Percentiles rank a stretch among this genome's conserved stretches.
These are phyloP conservation scores for Prorops nasuta DNA, from an alignment of 1,140 invertebrate genomes.

Conservation along the genomic window DNA sequence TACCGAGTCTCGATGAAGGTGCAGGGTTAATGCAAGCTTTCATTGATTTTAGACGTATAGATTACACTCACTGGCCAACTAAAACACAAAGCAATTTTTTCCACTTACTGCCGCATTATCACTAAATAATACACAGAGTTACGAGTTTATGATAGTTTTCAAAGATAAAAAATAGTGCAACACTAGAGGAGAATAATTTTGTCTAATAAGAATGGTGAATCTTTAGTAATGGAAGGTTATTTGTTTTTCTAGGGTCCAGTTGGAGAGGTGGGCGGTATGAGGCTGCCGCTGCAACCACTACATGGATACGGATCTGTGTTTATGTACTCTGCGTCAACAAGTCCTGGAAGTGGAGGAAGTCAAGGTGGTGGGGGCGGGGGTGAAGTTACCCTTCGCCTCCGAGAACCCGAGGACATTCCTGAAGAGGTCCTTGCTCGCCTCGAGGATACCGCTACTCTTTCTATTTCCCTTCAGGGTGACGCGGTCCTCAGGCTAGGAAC, in stretches of 20 bases:
- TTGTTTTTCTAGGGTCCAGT: slow-evolving; percentile 53
- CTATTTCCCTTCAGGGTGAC: slow-evolving; percentile 55
- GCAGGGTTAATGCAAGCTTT: too few species aligned
- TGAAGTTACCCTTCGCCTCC: slow-evolving; percentile 56
- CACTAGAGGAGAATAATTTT: too few species aligned
- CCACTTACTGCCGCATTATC: too few species aligned
- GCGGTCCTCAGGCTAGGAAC: slow-evolving; percentile 52
- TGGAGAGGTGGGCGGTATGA: slow-evolving; percentile 57
- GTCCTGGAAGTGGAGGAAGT: slow-evolving; percentile 47
- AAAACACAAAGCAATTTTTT: too few species aligned
- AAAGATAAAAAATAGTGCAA: too few species aligned
- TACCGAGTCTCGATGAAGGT: too few species aligned
- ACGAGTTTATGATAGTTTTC: too few species aligned
- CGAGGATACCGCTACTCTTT: slow-evolving; percentile 57
- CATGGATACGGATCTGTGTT: slow-evolving; percentile 59
- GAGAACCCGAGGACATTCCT: slow-evolving; percentile 57
- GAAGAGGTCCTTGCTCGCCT: slow-evolving; percentile 57
- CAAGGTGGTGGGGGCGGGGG: slow-evolving; percentile 49
- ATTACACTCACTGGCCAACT: too few species aligned
- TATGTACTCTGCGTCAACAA: slow-evolving; percentile 58
- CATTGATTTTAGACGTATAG: too few species aligned
- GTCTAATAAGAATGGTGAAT: too few species aligned
- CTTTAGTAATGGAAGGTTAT: too few species aligned
- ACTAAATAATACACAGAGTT: too few species aligned
- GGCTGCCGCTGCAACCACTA: slow-evolving; percentile 56